Percentiles rank a stretch among this genome's conserved stretches.
These are phyloP conservation scores for Plemyria rubiginata DNA, from an alignment of 2,888 invertebrate genomes.

Conservation along the genomic window DNA sequence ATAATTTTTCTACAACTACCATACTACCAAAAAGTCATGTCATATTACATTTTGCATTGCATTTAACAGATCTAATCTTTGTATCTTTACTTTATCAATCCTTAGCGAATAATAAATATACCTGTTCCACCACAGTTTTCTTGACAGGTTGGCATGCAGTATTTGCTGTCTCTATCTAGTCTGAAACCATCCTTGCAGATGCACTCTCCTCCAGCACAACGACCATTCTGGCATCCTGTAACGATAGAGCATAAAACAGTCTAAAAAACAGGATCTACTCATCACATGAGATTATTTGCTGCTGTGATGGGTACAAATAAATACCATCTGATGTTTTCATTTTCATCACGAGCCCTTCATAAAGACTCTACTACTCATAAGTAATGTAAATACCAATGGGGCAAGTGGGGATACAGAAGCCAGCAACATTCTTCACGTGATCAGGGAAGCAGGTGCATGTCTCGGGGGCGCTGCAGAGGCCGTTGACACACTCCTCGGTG, in stretches of 20 bases:
- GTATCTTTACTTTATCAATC: too few species aligned
- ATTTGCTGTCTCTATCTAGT: slow-evolving; percentile 83
- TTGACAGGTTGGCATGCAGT: slow-evolving; percentile 86
- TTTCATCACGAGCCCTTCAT: too few species aligned
- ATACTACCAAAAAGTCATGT: too few species aligned
- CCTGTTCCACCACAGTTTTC: slow-evolving; percentile 81
- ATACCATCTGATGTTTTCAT: too few species aligned
- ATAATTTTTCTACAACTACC: too few species aligned
- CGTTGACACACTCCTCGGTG: slow-evolving; percentile 85
- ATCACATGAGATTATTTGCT: too few species aligned
- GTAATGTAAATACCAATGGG: slow-evolving; percentile 67
- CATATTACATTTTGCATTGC: too few species aligned
- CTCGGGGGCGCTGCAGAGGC: slow-evolving; percentile 86
- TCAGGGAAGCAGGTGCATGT: slow-evolving; percentile 87
- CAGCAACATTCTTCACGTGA: slow-evolving; percentile 81
- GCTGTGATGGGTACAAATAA: too few species aligned
- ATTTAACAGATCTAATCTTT: too few species aligned
- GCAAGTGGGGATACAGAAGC: slow-evolving; percentile 87
- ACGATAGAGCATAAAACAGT: background rate
- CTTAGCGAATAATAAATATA: slow-evolving; percentile 34
- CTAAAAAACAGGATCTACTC: too few species aligned
- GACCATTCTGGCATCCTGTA: slow-evolving; percentile 87
- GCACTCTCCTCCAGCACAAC: slow-evolving; percentile 86
- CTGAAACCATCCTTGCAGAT: slow-evolving; percentile 86
- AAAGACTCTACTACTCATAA: too few species aligned